These are phyloP conservation scores for Eolophus roseicapilla DNA, from an alignment of 2,113 vertebrate genomes.

Conservation along the genomic window DNA sequence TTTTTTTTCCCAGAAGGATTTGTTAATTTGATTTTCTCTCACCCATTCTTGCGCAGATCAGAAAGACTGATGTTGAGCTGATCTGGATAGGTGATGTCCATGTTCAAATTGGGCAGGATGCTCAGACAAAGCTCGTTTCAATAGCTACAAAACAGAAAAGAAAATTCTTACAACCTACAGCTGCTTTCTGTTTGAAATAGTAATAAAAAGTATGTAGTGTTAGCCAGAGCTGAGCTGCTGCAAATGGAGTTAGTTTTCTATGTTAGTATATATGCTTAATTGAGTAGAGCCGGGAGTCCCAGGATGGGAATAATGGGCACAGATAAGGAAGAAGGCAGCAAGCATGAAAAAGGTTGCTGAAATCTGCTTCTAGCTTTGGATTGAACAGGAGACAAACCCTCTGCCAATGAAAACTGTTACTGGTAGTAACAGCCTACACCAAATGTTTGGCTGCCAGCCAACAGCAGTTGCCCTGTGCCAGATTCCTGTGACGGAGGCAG, in stretches of 20 bases:
- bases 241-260: neutral
- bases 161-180: neutral
- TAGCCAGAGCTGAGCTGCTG: neutral
- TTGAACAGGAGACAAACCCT: slow-evolving; percentile 8
- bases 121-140: neutral
- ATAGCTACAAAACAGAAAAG: neutral
- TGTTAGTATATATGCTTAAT: neutral
- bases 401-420: slow-evolving; percentile 50
- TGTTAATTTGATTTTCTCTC: neutral
- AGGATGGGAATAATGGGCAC: neutral
- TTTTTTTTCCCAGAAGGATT: neutral
- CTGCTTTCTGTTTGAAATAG: neutral
- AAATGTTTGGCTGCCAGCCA: slow-evolving; percentile 46
- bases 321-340: neutral
- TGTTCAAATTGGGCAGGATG: neutral
- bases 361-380: slow-evolving; percentile 15
- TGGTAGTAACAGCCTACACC: neutral
- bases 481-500: neutral
- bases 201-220: neutral
- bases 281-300: neutral
- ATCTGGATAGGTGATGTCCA: neutral
- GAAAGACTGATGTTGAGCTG: neutral
- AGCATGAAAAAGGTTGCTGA: neutral
- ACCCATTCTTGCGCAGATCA: neutral
- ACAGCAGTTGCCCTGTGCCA: slow-evolving; percentile 7